phyloP scores from a whole-genome alignment of 2,797 vertebrate species.

The Menidia menidia region DNA sequence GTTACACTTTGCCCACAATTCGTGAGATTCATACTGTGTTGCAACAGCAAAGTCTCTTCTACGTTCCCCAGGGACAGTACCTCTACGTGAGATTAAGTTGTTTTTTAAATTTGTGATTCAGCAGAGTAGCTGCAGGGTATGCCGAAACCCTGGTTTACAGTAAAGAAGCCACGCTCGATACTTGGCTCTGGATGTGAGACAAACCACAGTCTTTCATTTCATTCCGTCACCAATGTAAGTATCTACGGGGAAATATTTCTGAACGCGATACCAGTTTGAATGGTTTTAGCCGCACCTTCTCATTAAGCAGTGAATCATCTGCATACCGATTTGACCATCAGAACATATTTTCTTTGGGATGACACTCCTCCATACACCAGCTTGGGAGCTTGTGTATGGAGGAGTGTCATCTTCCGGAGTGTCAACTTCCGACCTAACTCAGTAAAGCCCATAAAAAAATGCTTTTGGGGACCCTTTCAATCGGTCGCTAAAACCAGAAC shows the following conservation, averaged over 20 bases:
- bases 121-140: slow-evolving; percentile 43
- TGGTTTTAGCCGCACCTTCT: slow-evolving; percentile 25
- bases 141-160: slow-evolving; percentile 30
- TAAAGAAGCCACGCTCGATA: slow-evolving; percentile 39
- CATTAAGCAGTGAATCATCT: slow-evolving; percentile 27
- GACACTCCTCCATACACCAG: slow-evolving; percentile 35
- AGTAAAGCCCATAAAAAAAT: slow-evolving; percentile 61
- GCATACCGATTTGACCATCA: slow-evolving; percentile 27
- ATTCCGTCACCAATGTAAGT: slow-evolving; percentile 23
- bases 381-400: too few species aligned
- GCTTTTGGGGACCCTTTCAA: slow-evolving; percentile 76
- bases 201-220: slow-evolving; percentile 29
- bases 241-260: slow-evolving; percentile 33
- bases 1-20: too few species aligned
- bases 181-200: slow-evolving; percentile 47
- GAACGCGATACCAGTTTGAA: slow-evolving; percentile 13
- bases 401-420: too few species aligned
- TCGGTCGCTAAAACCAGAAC: slow-evolving; percentile 68
- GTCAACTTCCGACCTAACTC: slow-evolving; percentile 64
- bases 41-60: neutral
- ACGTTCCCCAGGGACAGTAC: neutral
- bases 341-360: slow-evolving; percentile 16
- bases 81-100: slow-evolving; percentile 24
- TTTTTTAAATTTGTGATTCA: slow-evolving; percentile 35
- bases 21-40: neutral